A percentile compares a stretch with the other conserved stretches of the same genome.
Conservation (phyloP, 2,113 vertebrate genomes). For the Tachuris rubrigastra region DNA sequence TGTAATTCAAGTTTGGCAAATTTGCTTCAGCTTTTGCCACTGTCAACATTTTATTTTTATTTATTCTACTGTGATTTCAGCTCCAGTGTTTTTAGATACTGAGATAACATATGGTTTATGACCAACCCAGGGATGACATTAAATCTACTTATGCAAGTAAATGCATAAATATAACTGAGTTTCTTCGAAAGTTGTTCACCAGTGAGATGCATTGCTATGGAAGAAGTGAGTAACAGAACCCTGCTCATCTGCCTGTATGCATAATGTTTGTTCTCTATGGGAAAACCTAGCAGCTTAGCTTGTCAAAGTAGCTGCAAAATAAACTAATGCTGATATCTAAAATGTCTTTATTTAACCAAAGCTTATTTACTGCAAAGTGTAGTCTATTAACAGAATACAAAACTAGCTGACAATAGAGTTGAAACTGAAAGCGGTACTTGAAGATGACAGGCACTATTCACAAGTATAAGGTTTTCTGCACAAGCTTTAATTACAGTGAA, state of each 20-base stretch:
- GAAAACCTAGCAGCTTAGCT: neutral
- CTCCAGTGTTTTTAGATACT: neutral
- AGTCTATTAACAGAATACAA: neutral
- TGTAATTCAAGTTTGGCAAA: neutral
- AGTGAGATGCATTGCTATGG: neutral
- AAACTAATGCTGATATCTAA: neutral
- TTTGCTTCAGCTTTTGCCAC: neutral
- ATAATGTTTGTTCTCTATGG: neutral
- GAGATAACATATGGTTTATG: neutral
- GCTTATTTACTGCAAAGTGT: neutral
- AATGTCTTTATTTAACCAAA: neutral
- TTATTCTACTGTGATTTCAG: neutral
- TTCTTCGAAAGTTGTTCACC: neutral
- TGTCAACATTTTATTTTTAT: neutral
- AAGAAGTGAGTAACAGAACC: neutral
- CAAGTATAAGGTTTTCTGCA: neutral
- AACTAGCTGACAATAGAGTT: neutral
- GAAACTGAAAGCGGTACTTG: neutral
- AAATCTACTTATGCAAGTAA: neutral
- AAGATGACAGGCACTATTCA: neutral
- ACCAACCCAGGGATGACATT: neutral
- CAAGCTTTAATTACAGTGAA: neutral
- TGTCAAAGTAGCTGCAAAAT: neutral
- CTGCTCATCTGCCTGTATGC: neutral
- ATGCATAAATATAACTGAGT: neutral